A percentile compares a stretch with the other conserved stretches of the same genome.
Conservation (phyloP, 1,140 invertebrate genomes). For the Homalodisca vitripennis region DNA sequence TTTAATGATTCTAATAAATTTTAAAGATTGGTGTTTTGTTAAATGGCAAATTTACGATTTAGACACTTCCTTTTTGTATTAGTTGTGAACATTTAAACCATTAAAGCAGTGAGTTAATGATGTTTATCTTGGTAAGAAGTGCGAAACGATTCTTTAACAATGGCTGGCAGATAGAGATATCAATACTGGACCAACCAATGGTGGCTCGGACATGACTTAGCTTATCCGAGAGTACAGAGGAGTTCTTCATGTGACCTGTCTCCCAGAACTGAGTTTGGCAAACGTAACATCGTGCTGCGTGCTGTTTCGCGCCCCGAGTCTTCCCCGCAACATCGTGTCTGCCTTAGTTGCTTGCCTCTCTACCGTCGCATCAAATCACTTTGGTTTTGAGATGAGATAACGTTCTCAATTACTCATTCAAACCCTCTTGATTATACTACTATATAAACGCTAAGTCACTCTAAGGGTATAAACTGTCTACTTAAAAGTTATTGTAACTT, state of each 20-base stretch:
- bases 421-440: too few relatives aligned
- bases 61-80: neutral
- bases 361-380: neutral
- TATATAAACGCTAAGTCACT: too few relatives aligned
- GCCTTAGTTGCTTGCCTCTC: too few relatives aligned
- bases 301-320: too few relatives aligned
- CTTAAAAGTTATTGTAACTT: too few relatives aligned
- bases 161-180: conserved; percentile 67
- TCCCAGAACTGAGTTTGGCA: neutral
- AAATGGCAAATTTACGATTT: neutral
- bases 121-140: too few relatives aligned
- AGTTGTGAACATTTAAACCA: neutral
- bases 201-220: conserved; percentile 71
- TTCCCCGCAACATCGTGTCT: conserved; percentile 12
- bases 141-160: conserved; percentile 40
- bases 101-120: too few relatives aligned
- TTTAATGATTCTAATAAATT: too few relatives aligned
- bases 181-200: conserved; percentile 71
- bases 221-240: conserved; percentile 71
- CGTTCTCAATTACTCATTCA: too few relatives aligned
- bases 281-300: neutral
- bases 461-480: too few relatives aligned
- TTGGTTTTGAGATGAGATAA: neutral
- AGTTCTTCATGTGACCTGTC: conserved; percentile 69
- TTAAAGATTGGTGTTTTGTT: neutral